Evolutionary conservation across 2,888 invertebrate genomes (phyloP).

Genomic region (Notocelia uddmanniana): DNA sequence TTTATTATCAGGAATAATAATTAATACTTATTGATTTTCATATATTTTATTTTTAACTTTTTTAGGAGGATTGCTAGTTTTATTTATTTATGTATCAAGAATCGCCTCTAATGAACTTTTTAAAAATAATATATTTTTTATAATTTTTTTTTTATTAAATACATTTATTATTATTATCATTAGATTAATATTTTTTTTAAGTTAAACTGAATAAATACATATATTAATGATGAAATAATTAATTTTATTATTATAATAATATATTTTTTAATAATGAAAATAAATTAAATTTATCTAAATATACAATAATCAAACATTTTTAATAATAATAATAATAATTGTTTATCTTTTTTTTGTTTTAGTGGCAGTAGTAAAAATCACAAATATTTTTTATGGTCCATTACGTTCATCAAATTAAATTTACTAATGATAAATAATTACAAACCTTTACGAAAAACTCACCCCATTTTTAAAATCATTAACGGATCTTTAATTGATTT

Average conservation of each 20-base stretch:
- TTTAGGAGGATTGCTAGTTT: conserved; percentile 87
- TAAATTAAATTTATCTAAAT: conserved; percentile 82
- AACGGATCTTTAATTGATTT: conserved; percentile 86
- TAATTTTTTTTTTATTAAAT: conserved; percentile 57
- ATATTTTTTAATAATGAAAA: conserved; percentile 69
- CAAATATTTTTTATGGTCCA: conserved; percentile 83
- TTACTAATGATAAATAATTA: conserved; percentile 76
- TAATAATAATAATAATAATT: conserved; percentile 83
- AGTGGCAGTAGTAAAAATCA: conserved; percentile 86
- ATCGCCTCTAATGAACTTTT: conserved; percentile 87
- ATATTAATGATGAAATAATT: conserved; percentile 62
- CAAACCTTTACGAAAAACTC: conserved; percentile 74
- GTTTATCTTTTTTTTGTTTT: conserved; percentile 87
- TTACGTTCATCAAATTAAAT: conserved; percentile 70
- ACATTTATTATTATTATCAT: conserved; percentile 54
- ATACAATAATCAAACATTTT: conserved; percentile 81
- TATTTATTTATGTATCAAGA: conserved; percentile 88
- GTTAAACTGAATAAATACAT: conserved; percentile 67
- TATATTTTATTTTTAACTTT: conserved; percentile 88
- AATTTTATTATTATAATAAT: conserved; percentile 56
- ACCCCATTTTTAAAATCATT: conserved; percentile 85
- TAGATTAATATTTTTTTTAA: conserved; percentile 58
- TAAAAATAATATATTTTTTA: conserved; percentile 60
- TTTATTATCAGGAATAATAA: conserved; percentile 77
- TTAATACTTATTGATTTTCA: conserved; percentile 85